Percentiles rank a stretch among this genome's conserved stretches.
Evolutionary conservation across 2,888 invertebrate genomes (phyloP).

Genomic region (Aleiodes leptofemur): DNA sequence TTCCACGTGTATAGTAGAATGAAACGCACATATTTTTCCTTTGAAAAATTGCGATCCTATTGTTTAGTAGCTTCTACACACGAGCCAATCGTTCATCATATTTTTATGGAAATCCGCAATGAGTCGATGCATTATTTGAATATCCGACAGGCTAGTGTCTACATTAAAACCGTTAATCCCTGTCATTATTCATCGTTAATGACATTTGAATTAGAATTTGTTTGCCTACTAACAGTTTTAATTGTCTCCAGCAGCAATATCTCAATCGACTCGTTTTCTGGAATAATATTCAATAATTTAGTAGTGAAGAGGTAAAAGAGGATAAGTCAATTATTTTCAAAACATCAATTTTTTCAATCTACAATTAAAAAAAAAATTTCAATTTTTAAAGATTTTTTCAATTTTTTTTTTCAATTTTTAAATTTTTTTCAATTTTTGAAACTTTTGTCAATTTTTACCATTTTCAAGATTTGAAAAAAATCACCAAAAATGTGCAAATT

Average conservation of each 20-base stretch:
- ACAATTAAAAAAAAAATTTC: no score
- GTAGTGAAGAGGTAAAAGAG: no score
- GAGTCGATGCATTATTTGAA: conserved; percentile 32
- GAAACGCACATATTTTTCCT: not conserved
- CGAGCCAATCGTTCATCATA: conserved; percentile 29
- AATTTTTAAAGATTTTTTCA: no score
- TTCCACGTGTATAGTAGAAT: conserved; percentile 19
- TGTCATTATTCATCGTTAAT: conserved; percentile 7
- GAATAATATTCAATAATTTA: no score
- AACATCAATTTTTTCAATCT: no score
- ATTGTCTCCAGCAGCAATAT: not conserved
- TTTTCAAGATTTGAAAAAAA: no score
- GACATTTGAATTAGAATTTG: not conserved
- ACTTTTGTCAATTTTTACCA: no score
- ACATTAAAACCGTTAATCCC: conserved; percentile 4
- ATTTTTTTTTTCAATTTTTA: no score
- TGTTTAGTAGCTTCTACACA: conserved; percentile 14
- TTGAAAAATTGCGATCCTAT: not conserved
- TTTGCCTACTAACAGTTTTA: not conserved
- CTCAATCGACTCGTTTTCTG: not conserved
- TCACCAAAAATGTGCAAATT: no score
- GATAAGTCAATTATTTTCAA: no score
- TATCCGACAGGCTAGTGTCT: not conserved
- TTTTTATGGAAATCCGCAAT: not conserved
- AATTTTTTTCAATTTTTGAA: no score